A percentile compares a stretch with the other conserved stretches of the same genome.
phyloP scores from a whole-genome alignment of 2,113 vertebrate genomes.

The Candoia aspera region DNA sequence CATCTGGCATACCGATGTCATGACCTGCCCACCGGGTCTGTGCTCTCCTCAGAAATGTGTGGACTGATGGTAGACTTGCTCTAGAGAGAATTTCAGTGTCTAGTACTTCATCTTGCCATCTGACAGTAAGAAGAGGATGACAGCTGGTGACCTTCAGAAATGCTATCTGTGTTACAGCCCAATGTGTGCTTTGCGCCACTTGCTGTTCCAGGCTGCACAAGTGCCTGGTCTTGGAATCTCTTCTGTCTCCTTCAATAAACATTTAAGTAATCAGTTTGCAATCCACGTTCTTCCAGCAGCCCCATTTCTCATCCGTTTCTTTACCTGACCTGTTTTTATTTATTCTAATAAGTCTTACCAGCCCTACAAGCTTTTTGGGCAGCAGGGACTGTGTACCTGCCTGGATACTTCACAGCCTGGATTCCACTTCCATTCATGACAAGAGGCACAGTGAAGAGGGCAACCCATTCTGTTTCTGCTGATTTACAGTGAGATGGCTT shows the following conservation, averaged over 20 bases:
- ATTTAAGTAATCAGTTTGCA: neutral
- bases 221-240: neutral
- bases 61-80: too few species aligned
- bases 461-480: conserved; percentile 22
- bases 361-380: neutral
- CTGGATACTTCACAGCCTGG: neutral
- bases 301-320: neutral
- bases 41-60: too few species aligned
- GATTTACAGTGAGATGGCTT: conserved; percentile 46
- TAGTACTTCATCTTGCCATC: neutral
- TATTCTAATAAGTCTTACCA: neutral
- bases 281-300: conserved; percentile 9
- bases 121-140: neutral
- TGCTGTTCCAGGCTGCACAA: neutral
- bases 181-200: neutral
- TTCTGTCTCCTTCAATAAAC: neutral
- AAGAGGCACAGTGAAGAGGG: neutral
- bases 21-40: too few species aligned
- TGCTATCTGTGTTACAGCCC: neutral
- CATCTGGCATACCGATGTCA: too few species aligned
- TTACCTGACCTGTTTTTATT: neutral
- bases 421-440: neutral
- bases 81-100: neutral
- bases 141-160: neutral
- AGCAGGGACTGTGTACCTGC: neutral